Evolutionary conservation across 2,797 vertebrate species (phyloP).

Genomic region (Myotis vivesi): DNA sequence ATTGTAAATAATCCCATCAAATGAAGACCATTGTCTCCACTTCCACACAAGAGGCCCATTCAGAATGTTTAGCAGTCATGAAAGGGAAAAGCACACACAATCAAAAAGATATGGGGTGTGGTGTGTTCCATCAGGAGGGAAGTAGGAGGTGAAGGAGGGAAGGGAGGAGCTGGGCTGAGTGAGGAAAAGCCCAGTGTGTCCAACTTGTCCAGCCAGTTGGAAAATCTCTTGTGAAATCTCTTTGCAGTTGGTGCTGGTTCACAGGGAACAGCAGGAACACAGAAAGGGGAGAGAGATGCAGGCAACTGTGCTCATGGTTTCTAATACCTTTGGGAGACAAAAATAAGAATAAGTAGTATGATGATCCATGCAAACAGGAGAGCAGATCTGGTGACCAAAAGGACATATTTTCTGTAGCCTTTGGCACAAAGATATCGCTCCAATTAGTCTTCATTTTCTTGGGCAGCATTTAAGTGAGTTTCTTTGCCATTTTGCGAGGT

Average conservation of each 20-base stretch:
- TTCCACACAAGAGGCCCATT: slow-evolving; percentile 81
- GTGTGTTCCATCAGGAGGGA: slow-evolving; percentile 69
- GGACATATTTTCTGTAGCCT: neutral
- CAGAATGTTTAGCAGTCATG: slow-evolving; percentile 75
- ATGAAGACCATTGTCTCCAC: slow-evolving; percentile 81
- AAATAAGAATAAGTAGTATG: neutral
- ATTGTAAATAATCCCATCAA: slow-evolving; percentile 85
- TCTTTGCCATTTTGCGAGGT: neutral
- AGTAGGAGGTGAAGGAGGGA: slow-evolving; percentile 62
- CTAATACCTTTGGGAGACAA: slow-evolving; percentile 41
- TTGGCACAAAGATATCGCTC: neutral
- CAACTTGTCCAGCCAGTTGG: slow-evolving; percentile 43
- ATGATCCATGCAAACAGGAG: neutral
- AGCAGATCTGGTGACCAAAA: neutral
- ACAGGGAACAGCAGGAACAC: neutral
- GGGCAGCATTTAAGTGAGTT: neutral
- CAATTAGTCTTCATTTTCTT: neutral
- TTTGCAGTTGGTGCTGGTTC: slow-evolving; percentile 26
- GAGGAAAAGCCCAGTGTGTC: slow-evolving; percentile 52
- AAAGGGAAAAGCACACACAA: slow-evolving; percentile 71
- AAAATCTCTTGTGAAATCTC: slow-evolving; percentile 75
- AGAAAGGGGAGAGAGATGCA: slow-evolving; percentile 30
- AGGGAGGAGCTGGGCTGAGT: neutral
- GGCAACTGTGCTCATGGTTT: neutral
- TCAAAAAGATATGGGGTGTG: slow-evolving; percentile 69